Percentiles rank a stretch among this genome's conserved stretches.
These are phyloP conservation scores for Grantiella picta DNA, from an alignment of 2,113 vertebrate genomes.

Conservation along the genomic window DNA sequence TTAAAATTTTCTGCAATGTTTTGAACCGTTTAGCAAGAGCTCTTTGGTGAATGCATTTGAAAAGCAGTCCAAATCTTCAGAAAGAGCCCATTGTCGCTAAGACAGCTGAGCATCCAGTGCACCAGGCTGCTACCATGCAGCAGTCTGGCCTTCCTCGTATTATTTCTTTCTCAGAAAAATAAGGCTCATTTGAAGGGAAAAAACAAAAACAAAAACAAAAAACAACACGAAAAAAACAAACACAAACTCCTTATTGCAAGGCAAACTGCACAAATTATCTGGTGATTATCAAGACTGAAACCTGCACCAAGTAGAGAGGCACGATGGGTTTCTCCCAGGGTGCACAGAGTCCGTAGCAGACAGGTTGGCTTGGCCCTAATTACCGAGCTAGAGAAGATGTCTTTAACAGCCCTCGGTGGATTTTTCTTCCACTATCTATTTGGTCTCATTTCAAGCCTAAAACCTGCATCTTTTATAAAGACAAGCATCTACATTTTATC, in stretches of 20 bases:
- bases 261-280: neutral
- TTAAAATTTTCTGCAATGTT: neutral
- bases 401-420: neutral
- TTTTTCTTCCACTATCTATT: neutral
- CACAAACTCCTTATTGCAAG: fast-evolving
- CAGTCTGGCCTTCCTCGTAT: neutral
- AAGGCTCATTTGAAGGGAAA: neutral
- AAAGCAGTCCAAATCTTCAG: neutral
- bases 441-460: neutral
- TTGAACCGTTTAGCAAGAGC: neutral
- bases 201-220: too few species aligned
- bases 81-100: neutral
- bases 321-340: fast-evolving
- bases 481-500: neutral
- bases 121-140: neutral
- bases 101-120: neutral
- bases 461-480: neutral
- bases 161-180: neutral
- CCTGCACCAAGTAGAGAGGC: neutral
- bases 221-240: neutral
- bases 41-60: neutral
- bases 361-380: neutral
- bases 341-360: fast-evolving
- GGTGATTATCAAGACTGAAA: fast-evolving
- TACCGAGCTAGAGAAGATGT: neutral